phyloP scores from a whole-genome alignment of 2,888 invertebrate genomes.

The Venusia cambrica region DNA sequence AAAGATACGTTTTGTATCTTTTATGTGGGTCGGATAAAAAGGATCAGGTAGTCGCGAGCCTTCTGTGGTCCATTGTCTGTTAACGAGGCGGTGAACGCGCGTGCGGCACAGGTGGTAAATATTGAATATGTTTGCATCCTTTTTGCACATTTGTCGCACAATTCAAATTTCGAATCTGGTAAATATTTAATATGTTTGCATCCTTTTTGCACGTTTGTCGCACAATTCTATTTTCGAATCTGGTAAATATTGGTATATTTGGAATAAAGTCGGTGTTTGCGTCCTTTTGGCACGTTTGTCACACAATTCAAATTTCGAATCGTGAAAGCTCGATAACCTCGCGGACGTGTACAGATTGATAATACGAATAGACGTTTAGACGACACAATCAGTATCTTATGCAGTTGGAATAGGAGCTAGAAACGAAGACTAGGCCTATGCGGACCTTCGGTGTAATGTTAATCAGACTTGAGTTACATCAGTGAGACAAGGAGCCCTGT shows the following conservation, averaged over 20 bases:
- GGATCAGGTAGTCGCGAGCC: constrained; percentile 59
- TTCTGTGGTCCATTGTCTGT: constrained; percentile 60
- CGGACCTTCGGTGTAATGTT: constrained; percentile 45
- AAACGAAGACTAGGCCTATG: constrained; percentile 31
- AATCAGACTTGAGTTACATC: constrained; percentile 49
- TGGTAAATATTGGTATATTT: constrained; percentile 53
- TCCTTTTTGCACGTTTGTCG: constrained; percentile 66
- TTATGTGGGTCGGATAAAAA: constrained; percentile 52
- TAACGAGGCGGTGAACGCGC: constrained; percentile 65
- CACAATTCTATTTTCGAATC: too few species aligned
- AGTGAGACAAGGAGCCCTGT: constrained; percentile 37
- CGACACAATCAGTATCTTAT: constrained; percentile 22
- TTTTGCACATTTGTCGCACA: constrained; percentile 72
- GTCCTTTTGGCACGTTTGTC: constrained; percentile 64
- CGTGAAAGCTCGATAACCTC: constrained; percentile 76
- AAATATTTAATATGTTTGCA: constrained; percentile 42
- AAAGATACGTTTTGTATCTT: constrained; percentile 65
- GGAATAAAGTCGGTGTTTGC: constrained; percentile 42
- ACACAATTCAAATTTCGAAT: constrained; percentile 74
- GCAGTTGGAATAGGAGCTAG: constrained; percentile 25
- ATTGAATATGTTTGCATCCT: constrained; percentile 41
- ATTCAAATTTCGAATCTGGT: too few species aligned
- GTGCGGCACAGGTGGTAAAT: constrained; percentile 59
- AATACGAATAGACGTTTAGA: constrained; percentile 44
- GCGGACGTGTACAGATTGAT: constrained; percentile 65